Percentiles rank a stretch among this genome's conserved stretches.
Evolutionary conservation across 2,797 vertebrate genomes (phyloP).

Genomic region (Lepus oiostolus): DNA sequence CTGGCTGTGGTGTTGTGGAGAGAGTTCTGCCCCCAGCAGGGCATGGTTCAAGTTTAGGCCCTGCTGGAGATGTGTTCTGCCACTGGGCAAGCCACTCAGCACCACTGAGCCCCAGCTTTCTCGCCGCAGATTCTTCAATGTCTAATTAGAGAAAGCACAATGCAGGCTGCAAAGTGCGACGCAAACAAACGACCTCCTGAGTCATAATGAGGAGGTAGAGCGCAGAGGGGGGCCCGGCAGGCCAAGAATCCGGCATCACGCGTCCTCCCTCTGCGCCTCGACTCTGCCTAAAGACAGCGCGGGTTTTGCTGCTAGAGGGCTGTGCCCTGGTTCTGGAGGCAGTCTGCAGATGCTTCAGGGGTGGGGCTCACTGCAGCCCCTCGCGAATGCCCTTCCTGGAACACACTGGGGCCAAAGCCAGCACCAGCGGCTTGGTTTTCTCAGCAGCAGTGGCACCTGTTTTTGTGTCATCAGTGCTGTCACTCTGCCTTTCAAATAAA

Average conservation of each 20-base stretch:
- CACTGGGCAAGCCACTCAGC: background rate
- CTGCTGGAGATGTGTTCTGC: background rate
- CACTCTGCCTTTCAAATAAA: background rate
- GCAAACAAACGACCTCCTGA: background rate
- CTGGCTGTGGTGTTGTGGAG: background rate
- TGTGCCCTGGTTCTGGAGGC: rapidly evolving
- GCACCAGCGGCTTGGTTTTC: background rate
- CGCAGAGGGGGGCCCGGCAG: background rate
- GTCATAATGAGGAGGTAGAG: background rate
- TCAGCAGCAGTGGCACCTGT: background rate
- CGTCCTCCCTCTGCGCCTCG: background rate
- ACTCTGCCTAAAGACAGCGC: background rate
- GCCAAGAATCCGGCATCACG: background rate
- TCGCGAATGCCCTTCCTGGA: rapidly evolving
- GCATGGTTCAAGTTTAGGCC: background rate
- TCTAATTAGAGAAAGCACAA: background rate
- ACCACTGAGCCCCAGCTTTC: background rate
- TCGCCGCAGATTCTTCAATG: background rate
- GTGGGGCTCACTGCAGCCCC: background rate
- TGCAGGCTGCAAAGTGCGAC: background rate
- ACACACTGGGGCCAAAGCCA: background rate
- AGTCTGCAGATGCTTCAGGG: background rate
- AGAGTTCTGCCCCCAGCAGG: background rate
- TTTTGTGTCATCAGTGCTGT: background rate
- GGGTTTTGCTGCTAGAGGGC: background rate